Evolutionary conservation across 2,888 invertebrate species (phyloP).

Genomic region (Hypolimnas misippus): DNA sequence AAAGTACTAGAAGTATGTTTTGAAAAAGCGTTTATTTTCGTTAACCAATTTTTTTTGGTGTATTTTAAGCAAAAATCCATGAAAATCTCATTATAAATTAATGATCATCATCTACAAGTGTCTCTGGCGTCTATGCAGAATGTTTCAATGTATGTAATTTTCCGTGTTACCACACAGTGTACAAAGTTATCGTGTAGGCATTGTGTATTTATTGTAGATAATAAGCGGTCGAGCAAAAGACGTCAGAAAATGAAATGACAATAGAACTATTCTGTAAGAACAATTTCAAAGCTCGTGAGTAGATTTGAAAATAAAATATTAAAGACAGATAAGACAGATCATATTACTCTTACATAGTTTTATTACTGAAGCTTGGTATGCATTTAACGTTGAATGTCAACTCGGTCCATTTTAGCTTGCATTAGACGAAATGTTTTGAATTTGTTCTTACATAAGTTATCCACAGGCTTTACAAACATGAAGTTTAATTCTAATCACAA

Average conservation of each 20-base stretch:
- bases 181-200: slow-evolving; percentile 17
- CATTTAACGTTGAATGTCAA: background rate
- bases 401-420: background rate
- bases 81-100: slow-evolving; percentile 4
- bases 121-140: slow-evolving; percentile 19
- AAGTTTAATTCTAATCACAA: background rate
- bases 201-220: slow-evolving; percentile 15
- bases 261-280: background rate
- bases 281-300: background rate
- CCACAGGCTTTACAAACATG: background rate
- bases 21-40: slow-evolving; percentile 2
- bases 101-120: background rate
- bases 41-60: background rate
- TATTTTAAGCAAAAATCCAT: slow-evolving; percentile 4
- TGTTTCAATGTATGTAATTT: slow-evolving; percentile 16
- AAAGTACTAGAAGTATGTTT: slow-evolving; percentile 14
- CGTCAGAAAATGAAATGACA: slow-evolving; percentile 10
- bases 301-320: background rate
- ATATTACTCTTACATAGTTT: background rate
- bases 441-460: too few species aligned
- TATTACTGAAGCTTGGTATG: background rate
- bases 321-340: background rate
- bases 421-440: background rate
- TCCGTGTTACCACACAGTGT: slow-evolving; percentile 24
- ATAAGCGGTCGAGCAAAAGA: slow-evolving; percentile 8